A percentile compares a stretch with the other conserved stretches of the same genome.
Evolutionary conservation across 1,140 invertebrate genomes (phyloP).

Genomic region (Drosophila triauraria): DNA sequence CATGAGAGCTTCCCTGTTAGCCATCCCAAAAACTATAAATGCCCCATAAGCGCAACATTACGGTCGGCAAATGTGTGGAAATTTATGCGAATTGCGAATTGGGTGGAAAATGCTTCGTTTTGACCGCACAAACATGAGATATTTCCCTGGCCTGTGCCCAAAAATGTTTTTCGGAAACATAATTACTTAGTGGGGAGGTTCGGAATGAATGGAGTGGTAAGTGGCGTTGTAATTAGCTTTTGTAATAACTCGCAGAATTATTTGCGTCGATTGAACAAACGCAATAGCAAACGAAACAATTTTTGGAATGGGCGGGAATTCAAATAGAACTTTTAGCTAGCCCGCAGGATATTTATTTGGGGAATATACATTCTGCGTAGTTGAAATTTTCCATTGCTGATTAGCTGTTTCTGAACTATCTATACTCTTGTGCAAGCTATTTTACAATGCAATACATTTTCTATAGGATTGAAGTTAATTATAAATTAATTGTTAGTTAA

Average conservation of each 20-base stretch:
- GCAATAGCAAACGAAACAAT: neutral
- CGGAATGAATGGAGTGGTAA: constrained; percentile 21
- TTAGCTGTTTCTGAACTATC: neutral
- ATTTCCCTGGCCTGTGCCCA: constrained; percentile 28
- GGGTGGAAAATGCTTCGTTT: constrained; percentile 52
- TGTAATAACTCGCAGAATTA: constrained; percentile 66
- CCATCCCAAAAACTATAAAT: constrained; percentile 18
- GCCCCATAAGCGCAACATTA: constrained; percentile 25
- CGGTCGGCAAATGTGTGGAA: constrained; percentile 34
- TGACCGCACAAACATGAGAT: constrained; percentile 48
- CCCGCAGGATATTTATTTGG: constrained; percentile 35
- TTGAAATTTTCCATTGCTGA: neutral
- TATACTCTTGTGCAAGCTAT: neutral
- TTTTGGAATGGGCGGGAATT: neutral
- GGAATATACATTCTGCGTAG: constrained; percentile 1
- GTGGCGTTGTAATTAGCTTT: constrained; percentile 64
- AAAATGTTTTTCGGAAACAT: constrained; percentile 47
- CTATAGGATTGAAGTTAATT: no score
- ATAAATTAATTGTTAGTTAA: no score
- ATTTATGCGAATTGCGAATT: constrained; percentile 59
- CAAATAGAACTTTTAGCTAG: constrained; percentile 1
- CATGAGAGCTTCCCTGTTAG: constrained; percentile 10
- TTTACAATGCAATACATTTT: no score
- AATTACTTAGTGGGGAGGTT: constrained; percentile 42
- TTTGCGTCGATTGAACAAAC: constrained; percentile 49